Evolutionary conservation across 2,888 invertebrate genomes (phyloP).

Genomic region (Taphrorychus bicolor): DNA sequence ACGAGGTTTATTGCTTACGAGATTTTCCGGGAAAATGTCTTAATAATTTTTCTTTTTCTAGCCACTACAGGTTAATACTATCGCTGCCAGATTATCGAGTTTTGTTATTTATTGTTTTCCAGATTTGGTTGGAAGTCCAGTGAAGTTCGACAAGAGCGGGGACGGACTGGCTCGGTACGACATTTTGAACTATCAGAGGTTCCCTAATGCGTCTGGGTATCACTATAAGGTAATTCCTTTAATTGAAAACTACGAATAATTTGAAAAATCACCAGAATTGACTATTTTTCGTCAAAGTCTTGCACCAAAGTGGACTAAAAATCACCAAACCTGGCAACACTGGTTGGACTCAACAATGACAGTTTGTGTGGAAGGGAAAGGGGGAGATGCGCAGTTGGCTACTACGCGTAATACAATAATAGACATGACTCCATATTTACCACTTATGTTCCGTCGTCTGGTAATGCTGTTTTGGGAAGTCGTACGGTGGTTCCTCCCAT

Average conservation of each 20-base stretch:
- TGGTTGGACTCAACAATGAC: no score
- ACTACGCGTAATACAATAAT: no score
- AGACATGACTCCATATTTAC: no score
- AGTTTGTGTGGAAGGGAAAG: no score
- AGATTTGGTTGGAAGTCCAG: slow-evolving; percentile 73
- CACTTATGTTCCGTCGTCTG: no score
- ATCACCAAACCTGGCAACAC: no score
- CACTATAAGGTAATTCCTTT: slow-evolving; percentile 64
- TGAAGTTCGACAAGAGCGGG: slow-evolving; percentile 74
- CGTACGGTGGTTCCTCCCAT: no score
- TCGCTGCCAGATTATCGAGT: background rate
- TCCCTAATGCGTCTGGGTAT: slow-evolving; percentile 60
- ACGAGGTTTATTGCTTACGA: background rate
- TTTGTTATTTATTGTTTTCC: slow-evolving; percentile 48
- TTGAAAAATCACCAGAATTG: background rate
- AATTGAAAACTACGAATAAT: no score
- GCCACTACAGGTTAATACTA: background rate
- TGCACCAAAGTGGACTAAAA: no score
- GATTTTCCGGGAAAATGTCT: background rate
- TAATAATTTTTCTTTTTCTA: background rate
- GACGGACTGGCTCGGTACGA: slow-evolving; percentile 78
- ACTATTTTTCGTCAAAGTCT: no score
- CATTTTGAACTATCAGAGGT: slow-evolving; percentile 72
- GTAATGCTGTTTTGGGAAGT: no score
- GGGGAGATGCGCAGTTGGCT: no score